Evolutionary conservation across 2,888 invertebrate genomes (phyloP).

Genomic region (Cantharis rustica): DNA sequence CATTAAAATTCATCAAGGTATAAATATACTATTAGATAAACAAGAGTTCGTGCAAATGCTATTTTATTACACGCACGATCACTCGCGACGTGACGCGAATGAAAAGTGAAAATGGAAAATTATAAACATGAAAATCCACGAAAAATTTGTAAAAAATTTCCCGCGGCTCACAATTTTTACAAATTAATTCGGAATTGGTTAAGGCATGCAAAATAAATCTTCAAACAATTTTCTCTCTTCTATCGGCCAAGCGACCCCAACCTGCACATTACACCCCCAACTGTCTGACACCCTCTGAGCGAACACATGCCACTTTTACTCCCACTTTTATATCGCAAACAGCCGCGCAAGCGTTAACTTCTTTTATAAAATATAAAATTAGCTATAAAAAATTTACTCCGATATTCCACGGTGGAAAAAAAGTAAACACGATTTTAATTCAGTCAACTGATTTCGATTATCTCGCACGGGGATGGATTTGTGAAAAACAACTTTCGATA

Average conservation of each 20-base stretch:
- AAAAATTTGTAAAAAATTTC: conserved; percentile 8
- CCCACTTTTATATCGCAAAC: conserved; percentile 27
- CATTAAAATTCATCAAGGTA: conserved; percentile 45
- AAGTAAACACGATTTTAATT: neutral
- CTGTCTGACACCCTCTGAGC: conserved; percentile 36
- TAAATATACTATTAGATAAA: conserved; percentile 41
- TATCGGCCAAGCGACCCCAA: conserved; percentile 20
- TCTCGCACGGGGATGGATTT: neutral
- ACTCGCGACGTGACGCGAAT: conserved; percentile 29
- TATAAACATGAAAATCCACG: conserved; percentile 11
- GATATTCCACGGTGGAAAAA: neutral
- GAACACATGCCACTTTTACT: conserved; percentile 38
- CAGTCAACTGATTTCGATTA: neutral
- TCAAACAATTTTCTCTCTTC: conserved; percentile 2
- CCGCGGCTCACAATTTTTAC: neutral
- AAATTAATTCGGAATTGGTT: neutral
- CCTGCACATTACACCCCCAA: conserved; percentile 31
- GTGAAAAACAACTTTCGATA: neutral
- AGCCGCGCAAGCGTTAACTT: conserved; percentile 28
- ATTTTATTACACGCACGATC: conserved; percentile 35
- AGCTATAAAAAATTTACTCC: neutral
- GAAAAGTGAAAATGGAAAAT: conserved; percentile 26
- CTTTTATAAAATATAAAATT: conserved; percentile 4
- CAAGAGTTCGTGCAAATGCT: conserved; percentile 30
- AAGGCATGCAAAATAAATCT: neutral